A percentile compares a stretch with the other conserved stretches of the same genome.
Conservation (phyloP, 2,888 invertebrate genomes). For the Euphydryas editha region DNA sequence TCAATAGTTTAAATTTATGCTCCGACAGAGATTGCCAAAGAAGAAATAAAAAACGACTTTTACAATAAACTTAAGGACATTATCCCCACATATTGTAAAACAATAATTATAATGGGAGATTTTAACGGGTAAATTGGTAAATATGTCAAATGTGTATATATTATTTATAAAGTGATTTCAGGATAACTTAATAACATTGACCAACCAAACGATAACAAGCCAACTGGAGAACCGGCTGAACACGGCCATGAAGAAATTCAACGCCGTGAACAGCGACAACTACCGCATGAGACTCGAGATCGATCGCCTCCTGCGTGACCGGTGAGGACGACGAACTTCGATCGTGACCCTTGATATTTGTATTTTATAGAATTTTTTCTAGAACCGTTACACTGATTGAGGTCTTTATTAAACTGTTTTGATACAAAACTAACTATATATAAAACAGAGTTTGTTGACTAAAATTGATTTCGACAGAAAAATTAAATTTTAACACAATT, state of each 20-base stretch:
- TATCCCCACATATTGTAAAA: not conserved
- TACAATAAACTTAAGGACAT: slow-evolving; percentile 12
- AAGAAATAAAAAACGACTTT: slow-evolving; percentile 29
- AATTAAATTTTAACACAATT: no score
- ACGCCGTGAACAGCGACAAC: slow-evolving; percentile 89
- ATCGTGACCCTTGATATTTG: slow-evolving; percentile 15
- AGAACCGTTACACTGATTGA: not conserved
- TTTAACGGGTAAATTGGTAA: no score
- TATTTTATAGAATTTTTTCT: slow-evolving; percentile 5
- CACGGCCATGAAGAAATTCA: slow-evolving; percentile 90
- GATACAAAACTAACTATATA: no score
- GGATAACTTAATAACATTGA: slow-evolving; percentile 62
- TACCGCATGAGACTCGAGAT: slow-evolving; percentile 89
- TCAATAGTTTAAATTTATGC: slow-evolving; percentile 37
- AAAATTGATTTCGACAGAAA: no score
- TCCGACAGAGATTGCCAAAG: slow-evolving; percentile 28
- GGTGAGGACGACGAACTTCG: slow-evolving; percentile 65
- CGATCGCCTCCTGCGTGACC: slow-evolving; percentile 91
- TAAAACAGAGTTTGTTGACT: no score
- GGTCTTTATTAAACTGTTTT: not conserved
- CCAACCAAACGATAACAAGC: slow-evolving; percentile 76
- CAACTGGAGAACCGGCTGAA: slow-evolving; percentile 90
- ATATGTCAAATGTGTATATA: not conserved
- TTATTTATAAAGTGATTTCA: no score
- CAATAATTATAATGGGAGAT: no score